Evolutionary conservation across 2,797 vertebrate species (phyloP).

Genomic region (Poecile montanus): DNA sequence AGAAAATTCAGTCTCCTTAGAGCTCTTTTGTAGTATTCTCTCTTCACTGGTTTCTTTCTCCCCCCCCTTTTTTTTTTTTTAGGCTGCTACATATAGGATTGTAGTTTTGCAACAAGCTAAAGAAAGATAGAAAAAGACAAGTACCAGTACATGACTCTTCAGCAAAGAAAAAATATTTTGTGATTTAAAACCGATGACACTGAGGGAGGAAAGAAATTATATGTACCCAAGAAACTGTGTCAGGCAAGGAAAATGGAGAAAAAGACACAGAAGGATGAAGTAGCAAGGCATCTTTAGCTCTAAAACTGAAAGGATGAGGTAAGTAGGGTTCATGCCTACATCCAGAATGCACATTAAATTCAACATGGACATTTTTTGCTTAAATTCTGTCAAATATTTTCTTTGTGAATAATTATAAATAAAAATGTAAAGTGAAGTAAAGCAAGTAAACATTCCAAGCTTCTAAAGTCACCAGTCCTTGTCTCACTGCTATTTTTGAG

Average conservation of each 20-base stretch:
- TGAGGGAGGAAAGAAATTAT: neutral
- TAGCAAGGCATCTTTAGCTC: neutral
- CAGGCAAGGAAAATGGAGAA: conserved; percentile 7
- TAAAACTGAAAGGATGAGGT: neutral
- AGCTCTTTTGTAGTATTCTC: neutral
- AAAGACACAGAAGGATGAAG: neutral
- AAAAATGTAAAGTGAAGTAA: neutral
- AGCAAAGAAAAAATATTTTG: neutral
- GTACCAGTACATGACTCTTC: neutral
- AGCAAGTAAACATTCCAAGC: neutral
- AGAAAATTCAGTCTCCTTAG: neutral
- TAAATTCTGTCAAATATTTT: neutral
- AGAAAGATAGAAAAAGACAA: neutral
- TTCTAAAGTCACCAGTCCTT: neutral
- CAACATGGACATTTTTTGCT: neutral
- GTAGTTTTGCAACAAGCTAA: neutral
- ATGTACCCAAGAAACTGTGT: neutral
- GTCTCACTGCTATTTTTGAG: neutral
- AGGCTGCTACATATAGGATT: neutral
- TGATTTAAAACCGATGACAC: conserved; percentile 15
- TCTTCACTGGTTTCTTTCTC: neutral
- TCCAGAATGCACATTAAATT: neutral
- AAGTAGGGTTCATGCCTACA: neutral
- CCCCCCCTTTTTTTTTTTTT: neutral
- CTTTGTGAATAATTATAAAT: neutral